A percentile compares a stretch with the other conserved stretches of the same genome.
Evolutionary conservation across 2,888 invertebrate genomes (phyloP).

Genomic region (Timema cristinae): DNA sequence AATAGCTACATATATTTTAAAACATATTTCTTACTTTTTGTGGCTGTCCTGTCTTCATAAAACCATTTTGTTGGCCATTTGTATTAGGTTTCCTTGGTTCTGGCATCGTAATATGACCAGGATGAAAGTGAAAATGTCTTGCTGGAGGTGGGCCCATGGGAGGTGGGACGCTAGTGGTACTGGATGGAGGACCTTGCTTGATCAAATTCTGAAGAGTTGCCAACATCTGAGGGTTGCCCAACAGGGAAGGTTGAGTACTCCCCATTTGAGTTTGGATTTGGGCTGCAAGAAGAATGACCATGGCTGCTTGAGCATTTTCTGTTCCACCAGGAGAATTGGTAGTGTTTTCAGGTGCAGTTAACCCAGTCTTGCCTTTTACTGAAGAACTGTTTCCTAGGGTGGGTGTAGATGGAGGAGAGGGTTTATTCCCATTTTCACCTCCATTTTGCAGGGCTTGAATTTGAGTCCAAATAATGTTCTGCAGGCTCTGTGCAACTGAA

Average conservation of each 20-base stretch:
- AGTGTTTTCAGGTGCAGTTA: background rate
- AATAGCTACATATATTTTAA: background rate
- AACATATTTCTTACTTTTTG: conserved; percentile 24
- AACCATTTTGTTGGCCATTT: conserved; percentile 26
- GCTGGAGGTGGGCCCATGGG: conserved; percentile 21
- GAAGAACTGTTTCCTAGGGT: conserved; percentile 16
- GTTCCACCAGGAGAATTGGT: background rate
- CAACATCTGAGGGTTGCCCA: conserved; percentile 40
- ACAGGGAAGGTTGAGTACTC: conserved; percentile 32
- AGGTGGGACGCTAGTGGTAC: conserved; percentile 16
- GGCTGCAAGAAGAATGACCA: conserved; percentile 41
- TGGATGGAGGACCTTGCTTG: conserved; percentile 24
- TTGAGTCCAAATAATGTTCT: conserved; percentile 45
- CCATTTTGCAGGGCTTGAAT: conserved; percentile 43
- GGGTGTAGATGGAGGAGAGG: conserved; percentile 25
- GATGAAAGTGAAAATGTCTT: conserved; percentile 21
- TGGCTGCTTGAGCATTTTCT: conserved; percentile 37
- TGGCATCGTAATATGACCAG: conserved; percentile 13
- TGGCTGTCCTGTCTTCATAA: conserved; percentile 21
- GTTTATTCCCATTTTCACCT: conserved; percentile 32
- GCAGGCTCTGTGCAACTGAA: conserved; percentile 45
- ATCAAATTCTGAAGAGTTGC: conserved; percentile 40
- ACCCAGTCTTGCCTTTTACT: conserved; percentile 9
- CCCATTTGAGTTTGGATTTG: conserved; percentile 39
- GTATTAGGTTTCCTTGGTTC: conserved; percentile 24